These are phyloP conservation scores for Micronisus gabar DNA, from an alignment of 2,113 vertebrate species.

Conservation along the genomic window DNA sequence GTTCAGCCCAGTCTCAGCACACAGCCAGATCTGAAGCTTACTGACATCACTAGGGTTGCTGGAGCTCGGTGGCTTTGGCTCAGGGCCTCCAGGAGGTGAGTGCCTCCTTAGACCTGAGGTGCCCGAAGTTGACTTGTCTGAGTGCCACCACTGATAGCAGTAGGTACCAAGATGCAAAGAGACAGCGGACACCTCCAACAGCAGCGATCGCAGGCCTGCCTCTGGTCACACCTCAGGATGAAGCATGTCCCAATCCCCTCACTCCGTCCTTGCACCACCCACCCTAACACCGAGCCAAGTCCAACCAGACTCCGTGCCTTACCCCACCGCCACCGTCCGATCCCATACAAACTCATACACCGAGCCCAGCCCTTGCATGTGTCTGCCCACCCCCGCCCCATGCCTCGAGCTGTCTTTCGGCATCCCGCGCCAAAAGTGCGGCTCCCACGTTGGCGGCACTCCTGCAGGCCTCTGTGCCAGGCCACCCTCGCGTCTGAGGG, in stretches of 20 bases:
- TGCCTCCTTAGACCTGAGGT: neutral
- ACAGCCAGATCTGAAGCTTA: neutral
- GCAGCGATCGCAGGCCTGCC: neutral
- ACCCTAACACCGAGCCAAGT: neutral
- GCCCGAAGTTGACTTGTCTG: neutral
- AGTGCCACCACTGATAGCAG: neutral
- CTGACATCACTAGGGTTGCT: neutral
- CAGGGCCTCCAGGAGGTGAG: neutral
- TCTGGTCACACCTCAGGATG: neutral
- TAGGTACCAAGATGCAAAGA: neutral
- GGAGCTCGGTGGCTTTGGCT: neutral
- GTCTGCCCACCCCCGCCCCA: neutral
- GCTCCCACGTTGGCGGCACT: rapidly evolving
- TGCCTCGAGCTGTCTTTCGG: neutral
- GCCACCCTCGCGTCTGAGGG: neutral
- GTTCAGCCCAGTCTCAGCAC: neutral
- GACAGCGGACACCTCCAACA: neutral
- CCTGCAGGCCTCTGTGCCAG: neutral
- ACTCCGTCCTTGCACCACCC: neutral
- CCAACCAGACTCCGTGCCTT: neutral
- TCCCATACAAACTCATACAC: neutral
- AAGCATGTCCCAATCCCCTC: rapidly evolving
- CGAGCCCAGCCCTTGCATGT: rapidly evolving
- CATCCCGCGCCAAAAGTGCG: rapidly evolving
- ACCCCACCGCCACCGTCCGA: neutral